Conservation (phyloP, 37 sponge, comb jelly and placozoan species). For the Tethya wilhelma region DNA sequence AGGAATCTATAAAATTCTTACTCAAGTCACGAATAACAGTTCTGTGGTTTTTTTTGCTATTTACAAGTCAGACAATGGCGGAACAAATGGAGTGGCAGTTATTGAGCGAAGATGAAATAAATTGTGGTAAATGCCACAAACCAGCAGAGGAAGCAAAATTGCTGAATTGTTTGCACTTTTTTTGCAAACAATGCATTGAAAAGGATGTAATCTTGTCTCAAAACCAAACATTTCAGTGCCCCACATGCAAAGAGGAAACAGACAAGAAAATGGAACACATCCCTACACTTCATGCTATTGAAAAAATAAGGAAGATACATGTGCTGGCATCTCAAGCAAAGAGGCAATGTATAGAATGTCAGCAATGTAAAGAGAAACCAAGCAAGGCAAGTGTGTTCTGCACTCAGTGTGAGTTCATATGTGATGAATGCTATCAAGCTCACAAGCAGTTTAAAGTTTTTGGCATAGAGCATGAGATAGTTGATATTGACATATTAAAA, state of each 20-base stretch:
- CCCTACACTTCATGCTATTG: neutral
- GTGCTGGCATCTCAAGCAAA: neutral
- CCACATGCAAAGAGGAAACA: neutral
- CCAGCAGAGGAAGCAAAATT: neutral
- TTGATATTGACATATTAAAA: neutral
- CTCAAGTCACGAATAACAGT: too few species aligned
- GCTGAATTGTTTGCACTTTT: neutral
- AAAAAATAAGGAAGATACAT: neutral
- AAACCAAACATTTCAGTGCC: neutral
- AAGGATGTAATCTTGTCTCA: neutral
- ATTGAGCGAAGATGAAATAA: neutral
- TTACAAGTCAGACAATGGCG: too few species aligned
- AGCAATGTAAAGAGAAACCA: neutral
- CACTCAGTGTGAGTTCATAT: conserved; percentile 88
- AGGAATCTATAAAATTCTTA: too few species aligned
- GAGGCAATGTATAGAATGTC: neutral
- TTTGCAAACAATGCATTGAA: neutral
- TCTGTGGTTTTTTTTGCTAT: too few species aligned
- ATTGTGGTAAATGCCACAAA: neutral
- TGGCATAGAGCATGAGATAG: conserved; percentile 43
- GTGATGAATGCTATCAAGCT: conserved; percentile 77
- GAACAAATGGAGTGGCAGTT: too few species aligned
- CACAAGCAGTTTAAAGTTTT: conserved; percentile 54
- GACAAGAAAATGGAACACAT: neutral
- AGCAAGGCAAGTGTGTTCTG: conserved; percentile 28